phyloP scores from a whole-genome alignment of 2,888 invertebrate genomes.

The Polymixis lichenea region DNA sequence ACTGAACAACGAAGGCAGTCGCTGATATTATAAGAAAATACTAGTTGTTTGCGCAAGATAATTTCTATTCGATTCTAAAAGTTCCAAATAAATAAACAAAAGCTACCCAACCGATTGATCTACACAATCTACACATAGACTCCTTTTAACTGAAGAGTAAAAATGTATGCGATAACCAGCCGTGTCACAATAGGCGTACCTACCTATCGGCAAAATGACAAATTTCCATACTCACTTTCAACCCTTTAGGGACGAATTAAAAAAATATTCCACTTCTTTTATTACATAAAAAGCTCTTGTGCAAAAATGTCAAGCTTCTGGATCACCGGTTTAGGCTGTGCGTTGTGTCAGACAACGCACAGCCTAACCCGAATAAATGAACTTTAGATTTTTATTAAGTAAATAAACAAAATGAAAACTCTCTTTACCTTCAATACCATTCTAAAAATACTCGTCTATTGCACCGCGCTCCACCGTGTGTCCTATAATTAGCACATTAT shows the following conservation, averaged over 20 bases:
- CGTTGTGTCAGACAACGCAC: neutral
- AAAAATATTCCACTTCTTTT: neutral
- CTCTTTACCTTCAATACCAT: neutral
- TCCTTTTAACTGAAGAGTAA: too few species aligned
- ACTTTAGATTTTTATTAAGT: neutral
- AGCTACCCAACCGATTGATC: neutral
- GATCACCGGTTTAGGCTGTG: neutral
- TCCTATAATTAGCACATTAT: constrained; percentile 42
- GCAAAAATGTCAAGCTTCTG: neutral
- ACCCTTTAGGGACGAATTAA: neutral
- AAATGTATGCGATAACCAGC: neutral
- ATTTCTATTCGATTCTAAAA: neutral
- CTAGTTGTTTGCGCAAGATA: neutral
- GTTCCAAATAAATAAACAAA: neutral
- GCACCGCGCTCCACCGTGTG: neutral
- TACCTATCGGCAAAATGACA: neutral
- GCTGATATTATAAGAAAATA: neutral
- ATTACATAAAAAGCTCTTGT: neutral
- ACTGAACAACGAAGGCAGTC: neutral
- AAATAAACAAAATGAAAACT: neutral
- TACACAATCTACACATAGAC: neutral
- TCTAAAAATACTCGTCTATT: constrained; percentile 12
- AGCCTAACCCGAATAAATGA: neutral
- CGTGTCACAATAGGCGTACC: neutral
- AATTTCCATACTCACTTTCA: neutral